These are phyloP conservation scores for Petaurus breviceps DNA, from an alignment of 2,113 vertebrate species.

Conservation along the genomic window DNA sequence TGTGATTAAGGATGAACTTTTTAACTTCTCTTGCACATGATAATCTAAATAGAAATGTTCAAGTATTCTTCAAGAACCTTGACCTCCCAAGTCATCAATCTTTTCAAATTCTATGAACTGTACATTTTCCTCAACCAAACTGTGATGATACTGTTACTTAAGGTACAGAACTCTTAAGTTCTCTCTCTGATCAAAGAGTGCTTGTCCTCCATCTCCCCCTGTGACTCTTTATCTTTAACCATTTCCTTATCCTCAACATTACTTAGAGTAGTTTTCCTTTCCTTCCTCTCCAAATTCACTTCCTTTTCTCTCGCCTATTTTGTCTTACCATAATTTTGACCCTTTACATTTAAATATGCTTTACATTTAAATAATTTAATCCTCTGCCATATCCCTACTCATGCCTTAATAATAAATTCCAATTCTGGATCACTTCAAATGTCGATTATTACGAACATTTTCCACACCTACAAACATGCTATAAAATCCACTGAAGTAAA, in stretches of 20 bases:
- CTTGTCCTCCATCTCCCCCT: background rate
- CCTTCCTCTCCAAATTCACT: background rate
- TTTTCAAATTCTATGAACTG: background rate
- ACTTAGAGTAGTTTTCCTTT: background rate
- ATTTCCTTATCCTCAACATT: background rate
- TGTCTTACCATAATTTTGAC: background rate
- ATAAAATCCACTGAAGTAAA: background rate
- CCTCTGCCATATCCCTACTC: background rate
- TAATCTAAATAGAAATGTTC: background rate
- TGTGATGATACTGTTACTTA: background rate
- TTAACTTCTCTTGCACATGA: background rate
- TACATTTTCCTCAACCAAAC: background rate
- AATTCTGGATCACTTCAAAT: background rate
- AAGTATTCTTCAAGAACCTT: background rate
- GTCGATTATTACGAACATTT: background rate
- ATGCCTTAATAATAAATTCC: background rate
- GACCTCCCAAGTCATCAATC: no score
- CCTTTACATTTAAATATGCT: background rate
- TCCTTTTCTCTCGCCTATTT: background rate
- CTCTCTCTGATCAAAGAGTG: background rate
- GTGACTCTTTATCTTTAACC: background rate
- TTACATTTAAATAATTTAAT: background rate
- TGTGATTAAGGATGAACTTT: background rate
- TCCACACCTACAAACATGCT: background rate
- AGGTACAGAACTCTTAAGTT: background rate